Conservation (phyloP, 2,113 vertebrate genomes). For the Steatornis caripensis region DNA sequence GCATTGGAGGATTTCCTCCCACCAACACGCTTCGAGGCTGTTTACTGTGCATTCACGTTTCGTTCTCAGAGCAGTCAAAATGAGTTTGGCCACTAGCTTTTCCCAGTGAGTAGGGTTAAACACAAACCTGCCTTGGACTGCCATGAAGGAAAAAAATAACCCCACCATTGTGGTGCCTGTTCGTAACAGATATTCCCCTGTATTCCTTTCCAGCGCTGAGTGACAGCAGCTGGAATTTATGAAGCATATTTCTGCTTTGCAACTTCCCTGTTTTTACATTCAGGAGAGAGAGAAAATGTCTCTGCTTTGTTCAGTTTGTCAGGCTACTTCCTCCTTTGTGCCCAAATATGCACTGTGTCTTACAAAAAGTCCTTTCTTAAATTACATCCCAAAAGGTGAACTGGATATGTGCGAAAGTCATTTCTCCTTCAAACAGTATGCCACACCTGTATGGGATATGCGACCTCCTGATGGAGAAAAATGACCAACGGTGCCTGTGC, state of each 20-base stretch:
- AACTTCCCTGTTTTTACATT: conserved; percentile 45
- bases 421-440: conserved; percentile 23
- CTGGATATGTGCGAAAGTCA: conserved; percentile 4
- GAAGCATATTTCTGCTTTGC: conserved; percentile 32
- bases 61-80: not conserved
- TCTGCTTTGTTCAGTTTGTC: conserved; percentile 41
- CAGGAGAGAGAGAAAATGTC: conserved; percentile 31
- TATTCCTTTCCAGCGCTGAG: not conserved
- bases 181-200: conserved; percentile 40
- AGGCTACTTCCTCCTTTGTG: conserved; percentile 42
- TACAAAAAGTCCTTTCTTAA: conserved; percentile 31
- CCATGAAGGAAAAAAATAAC: not conserved
- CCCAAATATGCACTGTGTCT: not conserved
- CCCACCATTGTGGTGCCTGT: not conserved
- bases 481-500: not conserved
- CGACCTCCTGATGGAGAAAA: conserved; percentile 41
- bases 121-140: not conserved
- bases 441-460: conserved; percentile 33
- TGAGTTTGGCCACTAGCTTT: not conserved
- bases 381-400: conserved; percentile 48
- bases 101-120: not conserved
- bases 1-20: not conserved
- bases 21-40: not conserved
- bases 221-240: conserved; percentile 64
- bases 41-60: not conserved